phyloP scores from a whole-genome alignment of 2,888 invertebrate species.

The Actias luna region DNA sequence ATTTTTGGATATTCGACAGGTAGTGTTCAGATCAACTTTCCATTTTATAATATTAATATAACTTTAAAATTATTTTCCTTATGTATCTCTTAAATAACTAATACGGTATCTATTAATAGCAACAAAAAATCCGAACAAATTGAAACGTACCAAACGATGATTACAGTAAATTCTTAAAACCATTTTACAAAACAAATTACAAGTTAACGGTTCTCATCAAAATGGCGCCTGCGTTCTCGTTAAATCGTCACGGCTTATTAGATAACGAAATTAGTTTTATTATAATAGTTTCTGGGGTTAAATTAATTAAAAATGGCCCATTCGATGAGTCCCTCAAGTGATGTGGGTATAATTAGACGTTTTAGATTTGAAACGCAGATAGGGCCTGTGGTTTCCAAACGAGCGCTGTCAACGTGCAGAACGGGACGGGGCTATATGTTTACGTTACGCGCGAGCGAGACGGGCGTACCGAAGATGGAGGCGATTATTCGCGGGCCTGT shows the following conservation, averaged over 20 bases:
- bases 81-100: background rate
- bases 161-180: background rate
- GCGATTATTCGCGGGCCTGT: conserved; percentile 64
- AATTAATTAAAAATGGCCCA: conserved; percentile 78
- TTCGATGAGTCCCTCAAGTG: conserved; percentile 71
- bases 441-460: conserved; percentile 41
- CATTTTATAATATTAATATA: too few relatives aligned
- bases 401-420: conserved; percentile 65
- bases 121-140: background rate
- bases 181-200: conserved; percentile 8
- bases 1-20: too few relatives aligned
- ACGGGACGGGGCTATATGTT: conserved; percentile 39
- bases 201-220: conserved; percentile 36
- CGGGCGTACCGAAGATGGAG: conserved; percentile 50
- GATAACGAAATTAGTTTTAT: conserved; percentile 78
- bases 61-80: background rate
- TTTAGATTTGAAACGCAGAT: conserved; percentile 74
- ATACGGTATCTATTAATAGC: too few relatives aligned
- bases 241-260: conserved; percentile 75
- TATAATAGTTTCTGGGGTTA: conserved; percentile 78
- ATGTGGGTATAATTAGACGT: conserved; percentile 81
- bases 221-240: conserved; percentile 68
- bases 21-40: too few relatives aligned
- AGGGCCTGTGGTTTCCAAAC: conserved; percentile 64
- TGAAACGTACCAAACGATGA: conserved; percentile 8